Evolutionary conservation across 2,797 vertebrate genomes (phyloP).

Genomic region (Rhinella marina): DNA sequence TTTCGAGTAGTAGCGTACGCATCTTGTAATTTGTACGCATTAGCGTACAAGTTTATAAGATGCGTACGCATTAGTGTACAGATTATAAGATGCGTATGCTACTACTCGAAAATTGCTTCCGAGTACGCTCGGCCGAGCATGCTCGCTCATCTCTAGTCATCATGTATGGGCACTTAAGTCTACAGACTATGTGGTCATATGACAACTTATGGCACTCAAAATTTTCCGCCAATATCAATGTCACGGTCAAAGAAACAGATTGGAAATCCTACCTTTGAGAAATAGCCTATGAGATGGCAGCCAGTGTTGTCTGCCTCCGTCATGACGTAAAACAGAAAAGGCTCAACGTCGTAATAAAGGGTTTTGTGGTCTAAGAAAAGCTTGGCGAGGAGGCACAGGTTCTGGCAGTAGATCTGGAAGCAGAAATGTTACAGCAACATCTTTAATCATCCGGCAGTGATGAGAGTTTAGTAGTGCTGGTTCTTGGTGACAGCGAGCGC

Average conservation of each 20-base stretch:
- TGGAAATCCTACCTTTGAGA: slow-evolving; percentile 87
- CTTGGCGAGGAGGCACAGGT: slow-evolving; percentile 96
- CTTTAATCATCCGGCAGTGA: neutral
- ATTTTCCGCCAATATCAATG: too few species aligned
- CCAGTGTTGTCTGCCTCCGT: slow-evolving; percentile 98
- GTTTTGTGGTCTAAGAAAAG: slow-evolving; percentile 99
- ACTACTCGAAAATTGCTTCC: too few species aligned
- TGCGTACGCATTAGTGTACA: too few species aligned
- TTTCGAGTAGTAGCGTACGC: too few species aligned
- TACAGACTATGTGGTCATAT: neutral
- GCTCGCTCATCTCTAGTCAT: too few species aligned
- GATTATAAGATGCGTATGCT: too few species aligned
- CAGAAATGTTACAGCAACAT: slow-evolving; percentile 17
- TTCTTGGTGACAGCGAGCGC: neutral
- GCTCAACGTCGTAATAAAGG: slow-evolving; percentile 96
- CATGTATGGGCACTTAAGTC: neutral
- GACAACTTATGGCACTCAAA: neutral
- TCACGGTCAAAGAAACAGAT: neutral
- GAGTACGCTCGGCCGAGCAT: too few species aligned
- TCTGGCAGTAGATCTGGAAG: slow-evolving; percentile 96
- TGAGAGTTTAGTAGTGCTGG: neutral
- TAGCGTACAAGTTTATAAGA: too few species aligned
- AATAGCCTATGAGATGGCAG: slow-evolving; percentile 97
- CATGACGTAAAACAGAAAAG: slow-evolving; percentile 99
- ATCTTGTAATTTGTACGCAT: too few species aligned